Evolutionary conservation across 2,797 vertebrate genomes (phyloP).

Genomic region (Hirundo rustica): DNA sequence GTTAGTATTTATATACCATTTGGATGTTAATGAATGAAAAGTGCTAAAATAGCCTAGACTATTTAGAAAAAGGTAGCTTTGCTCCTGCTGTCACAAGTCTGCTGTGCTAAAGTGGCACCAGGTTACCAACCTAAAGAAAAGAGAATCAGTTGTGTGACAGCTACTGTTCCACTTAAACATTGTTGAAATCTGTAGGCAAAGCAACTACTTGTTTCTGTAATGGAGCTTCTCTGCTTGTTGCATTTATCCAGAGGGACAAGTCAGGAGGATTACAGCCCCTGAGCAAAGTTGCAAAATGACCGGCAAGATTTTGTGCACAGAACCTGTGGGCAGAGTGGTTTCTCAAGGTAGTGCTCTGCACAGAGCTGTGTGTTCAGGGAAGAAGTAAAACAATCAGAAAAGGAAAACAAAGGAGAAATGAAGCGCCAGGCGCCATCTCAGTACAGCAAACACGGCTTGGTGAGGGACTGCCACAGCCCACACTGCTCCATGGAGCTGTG

Average conservation of each 20-base stretch:
- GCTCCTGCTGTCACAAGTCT: neutral
- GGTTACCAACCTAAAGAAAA: neutral
- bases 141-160: neutral
- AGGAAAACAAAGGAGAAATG: neutral
- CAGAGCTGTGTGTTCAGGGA: neutral
- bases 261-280: neutral
- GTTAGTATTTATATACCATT: neutral
- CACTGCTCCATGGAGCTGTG: rapidly evolving
- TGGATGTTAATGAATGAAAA: neutral
- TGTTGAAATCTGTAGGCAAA: neutral
- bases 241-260: neutral
- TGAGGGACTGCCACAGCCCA: rapidly evolving
- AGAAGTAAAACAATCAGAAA: neutral
- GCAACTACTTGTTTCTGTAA: neutral
- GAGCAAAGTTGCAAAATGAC: neutral
- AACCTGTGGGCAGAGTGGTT: neutral
- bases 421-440: rapidly evolving
- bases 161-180: neutral
- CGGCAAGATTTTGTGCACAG: neutral
- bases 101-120: neutral
- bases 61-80: neutral
- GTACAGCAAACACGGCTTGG: rapidly evolving
- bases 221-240: neutral
- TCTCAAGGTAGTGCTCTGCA: neutral
- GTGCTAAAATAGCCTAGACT: neutral